These are phyloP conservation scores for Cyphomyrus discorhynchus DNA, from an alignment of 2,113 vertebrate species.

Conservation along the genomic window DNA sequence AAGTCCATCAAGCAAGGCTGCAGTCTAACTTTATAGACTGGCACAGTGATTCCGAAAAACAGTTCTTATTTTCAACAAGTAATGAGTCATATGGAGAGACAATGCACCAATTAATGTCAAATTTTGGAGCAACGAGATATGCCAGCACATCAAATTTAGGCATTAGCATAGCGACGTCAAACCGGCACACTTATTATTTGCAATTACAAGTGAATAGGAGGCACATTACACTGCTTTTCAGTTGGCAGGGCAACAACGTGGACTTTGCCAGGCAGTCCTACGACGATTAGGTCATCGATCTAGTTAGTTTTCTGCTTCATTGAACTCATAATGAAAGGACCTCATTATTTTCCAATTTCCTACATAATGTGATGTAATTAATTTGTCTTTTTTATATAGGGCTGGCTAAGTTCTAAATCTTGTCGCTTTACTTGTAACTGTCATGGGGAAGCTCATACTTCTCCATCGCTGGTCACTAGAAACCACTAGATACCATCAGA, in stretches of 20 bases:
- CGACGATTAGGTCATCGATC: slow-evolving; percentile 11
- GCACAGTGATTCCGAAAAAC: slow-evolving; percentile 29
- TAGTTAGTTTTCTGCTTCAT: background rate
- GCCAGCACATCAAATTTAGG: background rate
- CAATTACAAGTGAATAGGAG: slow-evolving; percentile 5
- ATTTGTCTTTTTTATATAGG: slow-evolving; percentile 29
- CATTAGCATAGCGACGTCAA: background rate
- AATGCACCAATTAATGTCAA: background rate
- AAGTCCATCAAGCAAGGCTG: slow-evolving; percentile 19
- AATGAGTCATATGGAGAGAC: slow-evolving; percentile 28
- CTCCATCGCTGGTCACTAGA: slow-evolving; percentile 30
- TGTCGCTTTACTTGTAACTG: slow-evolving; percentile 23
- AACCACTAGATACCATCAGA: slow-evolving; percentile 34
- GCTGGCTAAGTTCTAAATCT: slow-evolving; percentile 29
- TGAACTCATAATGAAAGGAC: slow-evolving; percentile 5
- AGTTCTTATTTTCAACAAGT: slow-evolving; percentile 14
- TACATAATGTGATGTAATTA: slow-evolving; percentile 27
- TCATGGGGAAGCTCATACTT: background rate
- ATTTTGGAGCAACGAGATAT: background rate
- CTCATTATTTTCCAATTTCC: slow-evolving; percentile 31
- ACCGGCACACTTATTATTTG: background rate
- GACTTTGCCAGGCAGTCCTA: background rate
- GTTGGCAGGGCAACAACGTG: slow-evolving; percentile 25
- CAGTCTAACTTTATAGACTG: background rate
- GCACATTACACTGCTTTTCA: slow-evolving; percentile 17